These are phyloP conservation scores for Anguilla rostrata DNA, from an alignment of 2,113 vertebrate species.

Conservation along the genomic window DNA sequence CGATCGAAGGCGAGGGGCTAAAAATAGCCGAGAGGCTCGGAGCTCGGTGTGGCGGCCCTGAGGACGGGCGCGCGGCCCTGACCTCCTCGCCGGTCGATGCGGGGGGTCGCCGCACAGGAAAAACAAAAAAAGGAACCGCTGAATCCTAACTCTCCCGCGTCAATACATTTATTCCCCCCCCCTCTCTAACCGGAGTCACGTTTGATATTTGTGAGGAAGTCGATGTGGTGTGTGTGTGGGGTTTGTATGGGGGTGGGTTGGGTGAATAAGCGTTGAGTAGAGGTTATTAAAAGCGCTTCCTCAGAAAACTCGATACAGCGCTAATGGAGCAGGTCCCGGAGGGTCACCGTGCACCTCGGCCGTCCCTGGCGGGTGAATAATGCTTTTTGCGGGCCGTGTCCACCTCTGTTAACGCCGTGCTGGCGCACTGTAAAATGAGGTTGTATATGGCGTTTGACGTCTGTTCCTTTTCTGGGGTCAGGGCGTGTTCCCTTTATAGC, in stretches of 20 bases:
- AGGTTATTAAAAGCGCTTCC: slow-evolving; percentile 7
- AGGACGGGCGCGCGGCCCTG: background rate
- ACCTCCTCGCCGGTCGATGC: background rate
- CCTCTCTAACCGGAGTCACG: background rate
- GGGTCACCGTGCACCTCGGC: background rate
- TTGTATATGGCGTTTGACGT: too few species aligned
- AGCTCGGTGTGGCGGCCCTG: too few species aligned
- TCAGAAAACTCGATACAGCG: background rate
- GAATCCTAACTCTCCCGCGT: background rate
- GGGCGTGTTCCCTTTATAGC: background rate
- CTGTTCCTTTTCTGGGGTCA: background rate
- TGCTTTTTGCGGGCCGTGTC: background rate
- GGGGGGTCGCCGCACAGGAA: background rate
- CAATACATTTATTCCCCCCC: background rate
- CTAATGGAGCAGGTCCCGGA: background rate
- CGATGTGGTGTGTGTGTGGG: background rate
- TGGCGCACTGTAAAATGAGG: background rate
- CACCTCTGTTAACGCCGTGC: background rate
- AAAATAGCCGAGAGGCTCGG: background rate
- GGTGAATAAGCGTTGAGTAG: background rate
- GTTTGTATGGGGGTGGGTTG: background rate
- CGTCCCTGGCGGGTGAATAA: background rate
- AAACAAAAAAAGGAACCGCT: background rate
- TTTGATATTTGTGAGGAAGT: slow-evolving; percentile 13
- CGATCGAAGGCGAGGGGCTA: background rate